phyloP scores from a whole-genome alignment of 2,888 invertebrate species.

The Spodoptera exigua region DNA sequence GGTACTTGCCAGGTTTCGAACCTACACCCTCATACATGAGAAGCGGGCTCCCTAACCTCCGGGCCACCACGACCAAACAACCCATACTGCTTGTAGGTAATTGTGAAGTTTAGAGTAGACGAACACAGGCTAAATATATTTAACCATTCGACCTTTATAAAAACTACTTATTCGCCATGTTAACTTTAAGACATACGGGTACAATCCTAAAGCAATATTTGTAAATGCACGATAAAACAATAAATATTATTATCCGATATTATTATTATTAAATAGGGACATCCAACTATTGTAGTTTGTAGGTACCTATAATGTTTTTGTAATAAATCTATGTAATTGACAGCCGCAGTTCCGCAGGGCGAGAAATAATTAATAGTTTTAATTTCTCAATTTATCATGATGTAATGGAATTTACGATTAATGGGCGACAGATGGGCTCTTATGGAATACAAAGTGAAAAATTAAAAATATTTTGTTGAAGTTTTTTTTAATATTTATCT shows the following conservation, averaged over 20 bases:
- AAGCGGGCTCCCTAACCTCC: no score
- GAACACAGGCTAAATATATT: no score
- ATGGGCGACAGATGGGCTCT: constrained; percentile 44
- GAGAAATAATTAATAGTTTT: constrained; percentile 62
- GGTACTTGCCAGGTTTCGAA: no score
- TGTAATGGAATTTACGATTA: constrained; percentile 50
- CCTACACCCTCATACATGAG: no score
- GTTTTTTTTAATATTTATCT: constrained; percentile 18
- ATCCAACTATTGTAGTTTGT: constrained; percentile 62
- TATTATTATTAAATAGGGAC: constrained; percentile 53
- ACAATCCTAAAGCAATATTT: not conserved
- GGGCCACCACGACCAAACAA: no score
- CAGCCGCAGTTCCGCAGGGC: constrained; percentile 56
- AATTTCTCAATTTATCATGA: constrained; percentile 55
- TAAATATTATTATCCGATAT: constrained; percentile 28
- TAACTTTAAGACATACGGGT: no score
- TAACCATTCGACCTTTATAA: no score
- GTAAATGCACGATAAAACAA: constrained; percentile 19
- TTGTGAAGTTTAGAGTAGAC: no score
- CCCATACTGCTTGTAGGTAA: no score
- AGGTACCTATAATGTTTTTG: constrained; percentile 52
- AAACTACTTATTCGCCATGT: no score
- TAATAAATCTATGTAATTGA: constrained; percentile 67
- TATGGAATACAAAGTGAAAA: constrained; percentile 49
- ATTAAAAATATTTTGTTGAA: constrained; percentile 27